Evolutionary conservation across 2,888 invertebrate genomes (phyloP), one percentile per base, ranked within the genome.

Genomic region (Xestia ashworthii): DNA sequence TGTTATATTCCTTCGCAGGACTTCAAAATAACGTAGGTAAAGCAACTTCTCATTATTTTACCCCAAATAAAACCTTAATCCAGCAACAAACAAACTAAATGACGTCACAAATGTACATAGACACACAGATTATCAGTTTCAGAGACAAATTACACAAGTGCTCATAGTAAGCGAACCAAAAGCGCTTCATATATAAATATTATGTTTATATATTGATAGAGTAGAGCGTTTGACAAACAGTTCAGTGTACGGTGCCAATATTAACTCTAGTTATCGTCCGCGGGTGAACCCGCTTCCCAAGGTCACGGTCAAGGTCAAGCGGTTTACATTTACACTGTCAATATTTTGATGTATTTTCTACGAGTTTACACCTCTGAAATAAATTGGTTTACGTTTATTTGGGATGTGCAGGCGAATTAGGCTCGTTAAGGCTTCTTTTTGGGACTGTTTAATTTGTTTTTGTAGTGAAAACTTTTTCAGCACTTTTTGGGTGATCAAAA

Each of bases 181-280:
- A 95, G 93, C 92, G 93, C 92, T 92, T 93, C 94, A 95, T 95
- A 96, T 95, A 96, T 96, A 96, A 96, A 96, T 96, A 96, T 96
- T 95, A 94, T 96, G 96, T 96, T 95, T 96, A 96, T 96, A 96
- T 96, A 96, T 96, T 96, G 96, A 96, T 96, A 96, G 95, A 96
- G 96, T 92, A 91, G 93, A 96, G 95, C 95, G 96, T 93, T 95
- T 93, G 93, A 94, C 96, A 96, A 96, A 96, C 96, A 96, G 90
- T 87, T 89, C 91, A 91, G 95, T 95, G 92, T 95, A 92, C 94
- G 95, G 88, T 95, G 96, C 95, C 96, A 96, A 96, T 96, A 96
- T 96, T 96, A 96, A 96, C 96, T 94, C 95, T 96, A 93, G 95
- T 95, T 96, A 96, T 96, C 96, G 92, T 91, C 91, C 92, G 92